Evolutionary conservation across 2,797 vertebrate species (phyloP), one percentile per base, ranked within the genome.

Genomic region (Crenichthys baileyi): DNA sequence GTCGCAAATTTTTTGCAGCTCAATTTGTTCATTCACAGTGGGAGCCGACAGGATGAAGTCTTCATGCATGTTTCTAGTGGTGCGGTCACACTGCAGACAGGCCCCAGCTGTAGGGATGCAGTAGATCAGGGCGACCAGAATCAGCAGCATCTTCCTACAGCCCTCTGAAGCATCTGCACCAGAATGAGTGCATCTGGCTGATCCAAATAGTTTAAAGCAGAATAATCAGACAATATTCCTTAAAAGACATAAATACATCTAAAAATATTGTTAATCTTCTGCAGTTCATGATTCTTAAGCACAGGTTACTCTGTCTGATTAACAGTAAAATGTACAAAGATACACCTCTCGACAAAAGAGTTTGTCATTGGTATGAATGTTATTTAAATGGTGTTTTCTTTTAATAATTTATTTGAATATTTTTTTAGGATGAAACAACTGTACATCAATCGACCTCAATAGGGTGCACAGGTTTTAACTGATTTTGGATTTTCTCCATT

Each of bases 51-150:
- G 63, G n/a, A 92, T 16, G 31, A 92, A 91, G 65, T 95, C 87
- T 6, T 95, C 91, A 5, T 93, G 92, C 7, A 94, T 81, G 15
- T 78, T 26, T 3, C 39, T 78, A 75, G 95, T 77, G n/a, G 16
- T 82, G 48, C 68, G 76, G 80, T 95, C 94, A 82, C 96, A 96
- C 85, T 96, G 95, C 79, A 96, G 87, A 83, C 96, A 96, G 50
- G 90, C 41, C 44, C 53, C 50, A 5, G 80, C 85, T 36, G 79
- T 68, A 67, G 73, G 58, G 9, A 86, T 22, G 12, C 72, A 58
- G 72, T 71, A 79, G 44, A 94, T 67, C 80, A 94, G 73, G 81
- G 50, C 26, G 56, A 89, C 31, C 63, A 90, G 53, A 16, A 77
- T 29, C 81, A 89, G 65, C 46, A 81, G 82, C 83, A 85, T 88